Percentiles rank a stretch among this genome's conserved stretches.
Evolutionary conservation across 2,797 vertebrate species (phyloP).

Genomic region (Chrysocyon brachyurus): DNA sequence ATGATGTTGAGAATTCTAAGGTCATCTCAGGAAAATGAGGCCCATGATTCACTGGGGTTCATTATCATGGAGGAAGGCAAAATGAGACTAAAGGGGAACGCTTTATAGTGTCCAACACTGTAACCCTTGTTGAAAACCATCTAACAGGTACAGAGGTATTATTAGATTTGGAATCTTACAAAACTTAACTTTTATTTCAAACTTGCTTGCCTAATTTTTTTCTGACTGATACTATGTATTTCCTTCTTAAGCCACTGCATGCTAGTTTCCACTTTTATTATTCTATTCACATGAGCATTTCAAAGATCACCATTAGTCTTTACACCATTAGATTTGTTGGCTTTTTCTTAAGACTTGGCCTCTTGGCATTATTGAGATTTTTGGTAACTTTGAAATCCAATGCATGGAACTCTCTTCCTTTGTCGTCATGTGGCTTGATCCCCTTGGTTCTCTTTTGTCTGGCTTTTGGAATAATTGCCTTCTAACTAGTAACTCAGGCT

Average conservation of each 20-base stretch:
- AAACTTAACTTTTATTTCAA: constrained; percentile 25
- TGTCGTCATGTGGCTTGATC: neutral
- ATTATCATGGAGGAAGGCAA: neutral
- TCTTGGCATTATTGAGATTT: neutral
- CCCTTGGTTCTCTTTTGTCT: neutral
- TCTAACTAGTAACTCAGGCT: neutral
- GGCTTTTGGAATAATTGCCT: constrained; percentile 1
- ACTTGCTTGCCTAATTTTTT: neutral
- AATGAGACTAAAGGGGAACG: neutral
- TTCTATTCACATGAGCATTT: neutral
- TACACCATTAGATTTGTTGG: neutral
- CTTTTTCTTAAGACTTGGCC: constrained; percentile 9
- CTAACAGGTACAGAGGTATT: neutral
- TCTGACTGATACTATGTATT: neutral
- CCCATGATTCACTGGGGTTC: neutral
- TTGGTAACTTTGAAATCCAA: neutral
- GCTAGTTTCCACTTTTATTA: neutral
- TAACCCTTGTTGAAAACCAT: neutral
- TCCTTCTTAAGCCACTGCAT: neutral
- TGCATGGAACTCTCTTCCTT: neutral
- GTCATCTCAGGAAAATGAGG: neutral
- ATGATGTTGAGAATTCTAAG: neutral
- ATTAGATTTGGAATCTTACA: neutral
- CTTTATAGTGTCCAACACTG: neutral
- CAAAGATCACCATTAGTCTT: neutral